phyloP scores from a whole-genome alignment of 2,797 vertebrate species.

The Schizothorax lantsangensis region DNA sequence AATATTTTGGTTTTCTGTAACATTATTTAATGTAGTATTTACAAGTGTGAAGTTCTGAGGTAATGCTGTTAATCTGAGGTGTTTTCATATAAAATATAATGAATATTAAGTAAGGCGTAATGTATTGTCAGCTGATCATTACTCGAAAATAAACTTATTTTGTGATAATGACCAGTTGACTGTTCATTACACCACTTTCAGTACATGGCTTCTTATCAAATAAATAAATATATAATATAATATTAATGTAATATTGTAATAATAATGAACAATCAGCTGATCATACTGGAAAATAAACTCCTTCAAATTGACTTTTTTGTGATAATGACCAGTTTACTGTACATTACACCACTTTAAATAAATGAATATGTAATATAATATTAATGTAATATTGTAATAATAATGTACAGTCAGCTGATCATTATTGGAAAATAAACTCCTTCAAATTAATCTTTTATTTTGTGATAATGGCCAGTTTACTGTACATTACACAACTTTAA shows the following conservation, averaged over 20 bases:
- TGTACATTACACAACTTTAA: not conserved
- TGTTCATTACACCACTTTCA: not conserved
- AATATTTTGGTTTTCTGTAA: not conserved
- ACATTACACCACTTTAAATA: not conserved
- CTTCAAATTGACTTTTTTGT: not conserved
- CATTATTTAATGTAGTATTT: not conserved
- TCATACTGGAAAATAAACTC: not conserved
- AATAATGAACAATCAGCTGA: not conserved
- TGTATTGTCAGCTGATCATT: not conserved
- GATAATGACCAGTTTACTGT: not conserved
- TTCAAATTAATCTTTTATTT: not conserved
- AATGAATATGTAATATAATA: not conserved
- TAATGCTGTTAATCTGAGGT: not conserved
- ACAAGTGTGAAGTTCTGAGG: not conserved
- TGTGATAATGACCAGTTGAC: not conserved
- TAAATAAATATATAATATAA: not conserved
- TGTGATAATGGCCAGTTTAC: not conserved
- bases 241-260: not conserved
- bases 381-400: not conserved
- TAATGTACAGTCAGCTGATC: not conserved
- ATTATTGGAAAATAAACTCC: not conserved
- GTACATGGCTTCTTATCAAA: not conserved
- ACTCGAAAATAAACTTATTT: not conserved
- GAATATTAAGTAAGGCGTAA: not conserved
- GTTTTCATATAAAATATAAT: not conserved